Evolutionary conservation across 2,113 vertebrate species (phyloP).

Genomic region (Notarius quadriscutis): DNA sequence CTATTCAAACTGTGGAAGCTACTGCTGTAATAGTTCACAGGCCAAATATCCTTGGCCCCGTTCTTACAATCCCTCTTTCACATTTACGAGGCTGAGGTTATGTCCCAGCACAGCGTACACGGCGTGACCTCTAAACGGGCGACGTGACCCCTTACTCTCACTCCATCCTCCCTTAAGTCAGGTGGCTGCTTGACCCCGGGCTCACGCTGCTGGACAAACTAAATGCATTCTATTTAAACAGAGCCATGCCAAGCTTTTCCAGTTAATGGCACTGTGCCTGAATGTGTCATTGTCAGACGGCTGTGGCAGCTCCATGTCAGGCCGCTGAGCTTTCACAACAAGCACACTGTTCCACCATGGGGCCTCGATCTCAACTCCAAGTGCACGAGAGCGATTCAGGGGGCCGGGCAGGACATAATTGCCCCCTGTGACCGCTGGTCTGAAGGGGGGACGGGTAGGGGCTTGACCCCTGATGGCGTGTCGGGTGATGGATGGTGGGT

Average conservation of each 20-base stretch:
- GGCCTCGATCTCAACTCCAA: slow-evolving; percentile 65
- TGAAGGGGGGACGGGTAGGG: slow-evolving; percentile 66
- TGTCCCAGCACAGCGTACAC: neutral
- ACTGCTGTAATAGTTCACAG: slow-evolving; percentile 39
- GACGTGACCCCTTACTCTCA: slow-evolving; percentile 24
- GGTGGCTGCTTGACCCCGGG: slow-evolving; percentile 67
- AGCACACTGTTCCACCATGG: slow-evolving; percentile 66
- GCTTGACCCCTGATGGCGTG: slow-evolving; percentile 79
- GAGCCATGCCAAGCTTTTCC: slow-evolving; percentile 61
- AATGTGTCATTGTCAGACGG: slow-evolving; percentile 74
- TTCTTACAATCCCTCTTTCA: slow-evolving; percentile 42
- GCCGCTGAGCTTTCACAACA: slow-evolving; percentile 64
- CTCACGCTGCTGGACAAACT: slow-evolving; percentile 73
- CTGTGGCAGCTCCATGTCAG: slow-evolving; percentile 26
- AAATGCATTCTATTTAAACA: slow-evolving; percentile 75
- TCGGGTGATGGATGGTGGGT: slow-evolving; percentile 81
- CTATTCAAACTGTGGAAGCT: slow-evolving; percentile 22
- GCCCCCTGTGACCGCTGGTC: slow-evolving; percentile 75
- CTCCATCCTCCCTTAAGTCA: slow-evolving; percentile 56
- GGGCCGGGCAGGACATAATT: slow-evolving; percentile 75
- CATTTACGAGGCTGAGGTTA: slow-evolving; percentile 36
- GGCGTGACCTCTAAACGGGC: slow-evolving; percentile 50
- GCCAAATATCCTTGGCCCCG: slow-evolving; percentile 31
- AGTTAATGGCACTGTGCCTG: slow-evolving; percentile 64
- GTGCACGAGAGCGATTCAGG: slow-evolving; percentile 63